phyloP scores from a whole-genome alignment of 1,140 invertebrate genomes.

The Elymnias hypermnestra region DNA sequence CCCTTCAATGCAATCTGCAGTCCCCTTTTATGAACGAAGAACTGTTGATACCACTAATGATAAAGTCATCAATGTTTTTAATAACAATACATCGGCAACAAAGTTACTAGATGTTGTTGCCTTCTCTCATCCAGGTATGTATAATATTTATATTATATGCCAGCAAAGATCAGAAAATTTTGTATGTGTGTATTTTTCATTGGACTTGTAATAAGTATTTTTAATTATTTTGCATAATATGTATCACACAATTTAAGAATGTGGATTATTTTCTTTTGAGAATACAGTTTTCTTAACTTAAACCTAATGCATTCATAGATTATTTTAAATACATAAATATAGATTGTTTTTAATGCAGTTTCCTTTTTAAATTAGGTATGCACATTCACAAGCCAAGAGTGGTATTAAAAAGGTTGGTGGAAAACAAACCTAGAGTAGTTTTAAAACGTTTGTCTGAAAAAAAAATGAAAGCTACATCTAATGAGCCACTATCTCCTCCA shows the following conservation, averaged over 20 bases:
- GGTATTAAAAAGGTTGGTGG: slow-evolving; percentile 13
- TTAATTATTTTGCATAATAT: background rate
- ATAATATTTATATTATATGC: too few relatives aligned
- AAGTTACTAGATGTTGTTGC: background rate
- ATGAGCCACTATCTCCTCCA: too few relatives aligned
- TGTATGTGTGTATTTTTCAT: too few relatives aligned
- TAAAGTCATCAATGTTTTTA: background rate
- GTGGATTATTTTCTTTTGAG: background rate
- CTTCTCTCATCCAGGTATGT: background rate
- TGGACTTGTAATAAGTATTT: too few relatives aligned
- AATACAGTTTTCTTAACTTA: background rate
- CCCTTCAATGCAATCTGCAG: slow-evolving; percentile 1
- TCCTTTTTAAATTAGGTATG: background rate
- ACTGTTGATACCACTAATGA: background rate
- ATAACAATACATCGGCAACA: background rate
- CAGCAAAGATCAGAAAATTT: too few relatives aligned
- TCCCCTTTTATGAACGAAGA: background rate
- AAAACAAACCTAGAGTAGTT: too few relatives aligned
- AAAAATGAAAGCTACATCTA: too few relatives aligned
- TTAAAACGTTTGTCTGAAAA: too few relatives aligned
- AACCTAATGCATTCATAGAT: background rate
- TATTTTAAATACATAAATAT: background rate
- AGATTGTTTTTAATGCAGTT: background rate
- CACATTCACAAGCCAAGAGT: slow-evolving; percentile 12
- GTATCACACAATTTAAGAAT: background rate